Conservation (phyloP, 2,797 vertebrate genomes). For the Lycodopsis pacificus region DNA sequence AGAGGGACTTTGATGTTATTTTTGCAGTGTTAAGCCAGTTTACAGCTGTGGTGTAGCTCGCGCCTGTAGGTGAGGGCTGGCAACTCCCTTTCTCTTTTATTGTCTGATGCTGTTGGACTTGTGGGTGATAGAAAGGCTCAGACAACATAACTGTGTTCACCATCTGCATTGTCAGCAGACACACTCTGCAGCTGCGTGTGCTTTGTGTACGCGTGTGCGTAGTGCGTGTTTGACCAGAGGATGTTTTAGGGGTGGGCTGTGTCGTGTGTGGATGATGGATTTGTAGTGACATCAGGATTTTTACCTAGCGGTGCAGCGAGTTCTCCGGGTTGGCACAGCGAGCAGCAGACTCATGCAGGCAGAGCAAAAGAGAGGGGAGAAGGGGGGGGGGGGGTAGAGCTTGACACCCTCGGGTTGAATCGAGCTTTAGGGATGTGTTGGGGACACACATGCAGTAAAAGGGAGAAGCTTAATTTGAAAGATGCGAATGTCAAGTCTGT, state of each 20-base stretch:
- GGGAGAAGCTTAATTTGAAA: constrained; percentile 68
- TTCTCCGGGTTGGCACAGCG: constrained; percentile 66
- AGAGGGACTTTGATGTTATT: constrained; percentile 77
- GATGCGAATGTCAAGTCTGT: constrained; percentile 64
- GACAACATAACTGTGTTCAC: constrained; percentile 65
- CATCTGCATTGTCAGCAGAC: constrained; percentile 73
- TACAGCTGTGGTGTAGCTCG: constrained; percentile 47
- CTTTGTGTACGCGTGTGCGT: constrained; percentile 11
- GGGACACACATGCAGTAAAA: constrained; percentile 57
- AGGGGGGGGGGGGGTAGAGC: constrained; percentile 52
- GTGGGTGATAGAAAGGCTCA: constrained; percentile 66
- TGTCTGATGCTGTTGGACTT: constrained; percentile 63
- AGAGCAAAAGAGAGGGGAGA: constrained; percentile 32
- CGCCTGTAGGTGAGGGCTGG: constrained; percentile 63
- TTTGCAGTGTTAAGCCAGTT: constrained; percentile 70
- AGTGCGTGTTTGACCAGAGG: constrained; percentile 57
- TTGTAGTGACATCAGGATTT: constrained; percentile 75
- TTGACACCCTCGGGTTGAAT: constrained; percentile 70
- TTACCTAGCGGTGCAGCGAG: constrained; percentile 65
- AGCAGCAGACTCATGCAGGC: constrained; percentile 39
- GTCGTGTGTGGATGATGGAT: constrained; percentile 63
- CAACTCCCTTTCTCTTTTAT: constrained; percentile 62
- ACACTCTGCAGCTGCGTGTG: constrained; percentile 26
- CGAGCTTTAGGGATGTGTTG: constrained; percentile 61
- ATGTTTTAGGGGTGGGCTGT: constrained; percentile 54